Conservation (phyloP, 2,113 vertebrate genomes). For the Antigone vipio region DNA sequence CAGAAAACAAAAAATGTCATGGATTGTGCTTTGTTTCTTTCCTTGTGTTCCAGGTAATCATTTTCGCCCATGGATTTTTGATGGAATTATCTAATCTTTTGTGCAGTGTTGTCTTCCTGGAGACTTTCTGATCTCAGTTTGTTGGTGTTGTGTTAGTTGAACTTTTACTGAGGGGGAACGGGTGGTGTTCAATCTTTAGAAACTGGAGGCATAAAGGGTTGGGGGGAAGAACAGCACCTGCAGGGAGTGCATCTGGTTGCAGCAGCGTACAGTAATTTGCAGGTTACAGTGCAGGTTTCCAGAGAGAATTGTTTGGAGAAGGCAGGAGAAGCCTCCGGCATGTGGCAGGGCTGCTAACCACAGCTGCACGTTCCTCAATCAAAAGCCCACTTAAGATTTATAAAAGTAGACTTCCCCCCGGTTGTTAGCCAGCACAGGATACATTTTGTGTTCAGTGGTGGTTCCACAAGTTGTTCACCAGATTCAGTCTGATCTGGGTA, state of each 20-base stretch:
- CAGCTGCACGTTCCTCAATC: neutral
- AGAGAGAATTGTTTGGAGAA: neutral
- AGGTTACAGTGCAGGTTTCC: neutral
- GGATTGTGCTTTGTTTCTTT: neutral
- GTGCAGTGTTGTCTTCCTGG: neutral
- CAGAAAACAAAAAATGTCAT: neutral
- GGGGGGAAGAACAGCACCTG: neutral
- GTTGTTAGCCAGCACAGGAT: neutral
- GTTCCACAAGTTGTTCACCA: neutral
- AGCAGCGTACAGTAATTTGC: neutral
- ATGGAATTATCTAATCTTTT: neutral
- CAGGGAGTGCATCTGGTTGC: neutral
- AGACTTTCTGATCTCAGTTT: neutral
- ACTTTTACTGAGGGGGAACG: neutral
- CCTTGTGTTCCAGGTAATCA: neutral
- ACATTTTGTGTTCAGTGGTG: neutral
- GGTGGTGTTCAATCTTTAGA: neutral
- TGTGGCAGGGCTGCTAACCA: neutral
- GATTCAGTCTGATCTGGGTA: neutral
- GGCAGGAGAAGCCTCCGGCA: neutral
- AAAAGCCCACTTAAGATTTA: neutral
- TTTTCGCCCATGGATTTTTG: neutral
- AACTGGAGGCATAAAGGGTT: neutral
- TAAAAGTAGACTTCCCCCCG: neutral
- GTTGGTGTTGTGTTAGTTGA: neutral